Evolutionary conservation across 2,113 vertebrate genomes (phyloP), one percentile per base, ranked within the genome.

Genomic region (Lanius collurio): DNA sequence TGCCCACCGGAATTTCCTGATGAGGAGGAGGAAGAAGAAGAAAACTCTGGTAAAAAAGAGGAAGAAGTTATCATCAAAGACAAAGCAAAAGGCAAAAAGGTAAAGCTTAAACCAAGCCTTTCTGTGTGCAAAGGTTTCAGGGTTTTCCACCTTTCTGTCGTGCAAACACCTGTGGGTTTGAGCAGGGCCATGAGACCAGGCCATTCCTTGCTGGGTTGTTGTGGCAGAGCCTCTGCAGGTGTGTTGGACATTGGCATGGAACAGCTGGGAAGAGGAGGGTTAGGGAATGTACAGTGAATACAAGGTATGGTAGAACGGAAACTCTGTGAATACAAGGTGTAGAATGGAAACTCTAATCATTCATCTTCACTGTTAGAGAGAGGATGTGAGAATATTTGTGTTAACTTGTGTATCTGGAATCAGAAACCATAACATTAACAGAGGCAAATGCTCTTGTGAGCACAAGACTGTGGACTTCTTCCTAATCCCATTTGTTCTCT

Each of bases 51-150:
- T 84, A 98, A 97, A 88, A 87, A 94, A n/a, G 97, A 94, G 23
- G 98, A 98, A 80, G 99, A 99, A 92, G 46, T 98, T 69, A 83
- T 99, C 94, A 98, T 99, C 96, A 99, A 99, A 92, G 99, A 99
- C 97, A 99, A 99, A 97, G 91, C 99, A 52, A 99, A 99, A 98
- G 99, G 99, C 64, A 99, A 99, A 97, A 99, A 99, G 99, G 99
- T 99, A 83, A 88, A 69, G 7, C 90, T 80, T 20, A 53, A 71
- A 33, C 31, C 31, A 37, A 55, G 17, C 8, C 22, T 73, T 46
- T 57, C 24, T 76, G 62, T 37, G n/a, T 37, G 57, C 41, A 42
- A 3, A 69, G 37, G 28, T 2, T 63, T 80, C 24, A 65, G 74
- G 35, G n/a, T 44, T 28, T 0, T 47, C 27, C 27, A 9, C 11